Evolutionary conservation across 2,888 invertebrate species (phyloP).

Genomic region (Patella pellucida): DNA sequence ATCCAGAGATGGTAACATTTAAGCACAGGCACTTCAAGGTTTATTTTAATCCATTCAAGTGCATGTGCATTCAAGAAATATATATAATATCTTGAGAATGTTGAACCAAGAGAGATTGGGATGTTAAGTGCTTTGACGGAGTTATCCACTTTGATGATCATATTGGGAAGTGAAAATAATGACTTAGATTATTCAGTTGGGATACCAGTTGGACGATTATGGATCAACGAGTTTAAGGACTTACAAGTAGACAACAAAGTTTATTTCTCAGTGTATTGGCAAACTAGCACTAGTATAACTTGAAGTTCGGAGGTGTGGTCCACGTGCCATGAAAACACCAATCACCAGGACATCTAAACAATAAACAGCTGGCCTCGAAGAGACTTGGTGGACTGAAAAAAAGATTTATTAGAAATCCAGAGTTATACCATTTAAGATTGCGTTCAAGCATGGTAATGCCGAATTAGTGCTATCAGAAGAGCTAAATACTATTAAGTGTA

Average conservation of each 20-base stretch:
- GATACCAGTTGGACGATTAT: background rate
- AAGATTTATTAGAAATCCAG: too few species aligned
- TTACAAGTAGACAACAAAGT: constrained; percentile 7
- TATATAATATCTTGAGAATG: too few species aligned
- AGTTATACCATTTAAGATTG: too few species aligned
- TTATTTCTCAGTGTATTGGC: background rate
- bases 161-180: background rate
- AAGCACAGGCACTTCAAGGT: too few species aligned
- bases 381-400: too few species aligned
- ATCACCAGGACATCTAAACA: background rate
- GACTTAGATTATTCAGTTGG: background rate
- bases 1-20: background rate
- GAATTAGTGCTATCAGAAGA: too few species aligned
- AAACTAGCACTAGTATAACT: background rate
- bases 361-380: background rate
- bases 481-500: too few species aligned
- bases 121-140: background rate
- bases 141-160: background rate
- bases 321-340: background rate
- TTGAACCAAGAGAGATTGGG: background rate
- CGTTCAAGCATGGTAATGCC: too few species aligned
- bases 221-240: background rate
- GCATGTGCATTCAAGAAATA: too few species aligned
- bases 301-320: background rate
- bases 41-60: too few species aligned